A percentile compares a stretch with the other conserved stretches of the same genome.
Evolutionary conservation across 2,797 vertebrate species (phyloP).

Genomic region (Synaphobranchus kaupii): DNA sequence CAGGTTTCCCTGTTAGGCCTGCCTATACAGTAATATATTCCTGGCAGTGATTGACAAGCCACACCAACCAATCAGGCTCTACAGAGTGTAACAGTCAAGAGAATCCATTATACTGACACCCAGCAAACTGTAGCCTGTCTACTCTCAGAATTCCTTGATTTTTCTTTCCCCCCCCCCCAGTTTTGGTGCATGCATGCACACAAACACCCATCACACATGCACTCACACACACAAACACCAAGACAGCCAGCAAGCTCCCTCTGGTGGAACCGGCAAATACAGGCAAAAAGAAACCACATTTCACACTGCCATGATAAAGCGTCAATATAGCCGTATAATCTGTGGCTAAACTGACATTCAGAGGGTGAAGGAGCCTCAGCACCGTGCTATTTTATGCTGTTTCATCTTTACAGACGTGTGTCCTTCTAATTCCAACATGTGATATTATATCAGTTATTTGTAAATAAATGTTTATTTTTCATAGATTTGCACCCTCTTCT

Average conservation of each 20-base stretch:
- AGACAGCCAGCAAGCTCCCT: not conserved
- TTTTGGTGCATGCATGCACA: slow-evolving; percentile 40
- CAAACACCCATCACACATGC: not conserved
- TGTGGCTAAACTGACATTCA: not conserved
- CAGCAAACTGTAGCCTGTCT: not conserved
- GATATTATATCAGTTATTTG: not conserved
- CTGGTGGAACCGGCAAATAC: not conserved
- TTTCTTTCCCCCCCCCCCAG: no score
- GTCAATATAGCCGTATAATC: not conserved
- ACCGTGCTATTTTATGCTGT: not conserved
- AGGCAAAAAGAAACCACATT: not conserved
- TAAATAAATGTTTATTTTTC: no score
- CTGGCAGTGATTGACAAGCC: not conserved
- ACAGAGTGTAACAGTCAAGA: no score
- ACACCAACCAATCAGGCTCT: not conserved
- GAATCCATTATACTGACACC: not conserved
- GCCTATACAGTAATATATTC: not conserved
- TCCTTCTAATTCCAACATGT: not conserved
- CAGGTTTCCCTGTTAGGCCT: not conserved
- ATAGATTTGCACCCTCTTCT: no score
- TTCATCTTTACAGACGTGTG: not conserved
- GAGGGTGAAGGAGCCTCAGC: not conserved
- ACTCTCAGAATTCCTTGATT: not conserved
- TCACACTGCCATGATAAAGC: not conserved
- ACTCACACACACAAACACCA: not conserved